A percentile compares a stretch with the other conserved stretches of the same genome.
phyloP scores from a whole-genome alignment of 2,797 vertebrate species.

The Geotria australis region DNA sequence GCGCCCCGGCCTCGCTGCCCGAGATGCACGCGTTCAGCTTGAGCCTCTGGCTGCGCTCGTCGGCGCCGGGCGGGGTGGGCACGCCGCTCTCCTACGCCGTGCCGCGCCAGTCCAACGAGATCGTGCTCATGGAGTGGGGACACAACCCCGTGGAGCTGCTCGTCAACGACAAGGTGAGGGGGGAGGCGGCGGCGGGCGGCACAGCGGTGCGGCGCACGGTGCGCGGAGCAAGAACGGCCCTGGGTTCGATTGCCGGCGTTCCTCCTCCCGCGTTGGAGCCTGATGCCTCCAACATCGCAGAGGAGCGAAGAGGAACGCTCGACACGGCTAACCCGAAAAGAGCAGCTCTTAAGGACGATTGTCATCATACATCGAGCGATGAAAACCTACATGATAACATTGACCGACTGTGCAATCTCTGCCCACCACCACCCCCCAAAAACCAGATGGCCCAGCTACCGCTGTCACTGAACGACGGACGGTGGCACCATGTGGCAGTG shows the following conservation, averaged over 20 bases:
- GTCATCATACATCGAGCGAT: no score
- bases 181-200: neutral
- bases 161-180: constrained; percentile 59
- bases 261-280: no score
- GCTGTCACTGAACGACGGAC: constrained; percentile 33
- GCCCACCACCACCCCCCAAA: neutral
- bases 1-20: constrained; percentile 35
- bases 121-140: constrained; percentile 58
- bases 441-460: constrained; percentile 66
- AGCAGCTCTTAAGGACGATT: no score
- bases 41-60: constrained; percentile 69
- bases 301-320: no score
- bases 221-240: no score
- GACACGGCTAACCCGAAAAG: no score
- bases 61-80: constrained; percentile 25
- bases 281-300: no score
- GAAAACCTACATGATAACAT: no score
- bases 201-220: no score
- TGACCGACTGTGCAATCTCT: no score
- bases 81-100: constrained; percentile 72
- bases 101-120: constrained; percentile 44
- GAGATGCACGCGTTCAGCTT: constrained; percentile 42
- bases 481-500: constrained; percentile 73
- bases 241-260: no score
- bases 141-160: constrained; percentile 51